Evolutionary conservation across 1,140 invertebrate genomes (phyloP).

Genomic region (Heliconius nattereri): DNA sequence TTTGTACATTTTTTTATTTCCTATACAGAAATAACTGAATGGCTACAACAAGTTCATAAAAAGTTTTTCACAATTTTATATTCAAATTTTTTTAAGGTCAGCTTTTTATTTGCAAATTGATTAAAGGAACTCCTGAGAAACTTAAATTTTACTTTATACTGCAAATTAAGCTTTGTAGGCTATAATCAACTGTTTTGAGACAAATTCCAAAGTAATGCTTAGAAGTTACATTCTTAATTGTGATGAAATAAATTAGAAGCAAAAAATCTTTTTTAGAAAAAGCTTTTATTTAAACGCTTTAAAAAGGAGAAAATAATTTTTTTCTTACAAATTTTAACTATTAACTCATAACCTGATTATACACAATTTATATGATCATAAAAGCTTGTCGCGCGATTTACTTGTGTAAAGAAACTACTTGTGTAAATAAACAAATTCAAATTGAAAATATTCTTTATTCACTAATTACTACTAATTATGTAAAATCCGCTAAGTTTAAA

Average conservation of each 20-base stretch:
- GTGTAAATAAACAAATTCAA: no score
- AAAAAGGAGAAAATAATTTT: no score
- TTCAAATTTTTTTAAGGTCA: not conserved
- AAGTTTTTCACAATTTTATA: not conserved
- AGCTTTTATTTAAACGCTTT: no score
- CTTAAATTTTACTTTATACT: not conserved
- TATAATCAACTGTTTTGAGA: conserved; percentile 17
- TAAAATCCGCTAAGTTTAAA: no score
- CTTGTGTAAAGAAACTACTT: no score
- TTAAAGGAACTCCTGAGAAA: not conserved
- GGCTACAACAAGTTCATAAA: not conserved
- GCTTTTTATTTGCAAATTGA: not conserved
- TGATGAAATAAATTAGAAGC: not conserved
- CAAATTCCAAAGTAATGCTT: not conserved
- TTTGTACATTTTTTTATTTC: no score
- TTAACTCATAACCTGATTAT: no score
- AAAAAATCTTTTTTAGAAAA: not conserved
- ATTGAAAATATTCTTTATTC: no score
- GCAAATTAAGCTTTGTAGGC: conserved; percentile 5
- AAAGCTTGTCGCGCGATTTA: no score
- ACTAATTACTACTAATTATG: no score
- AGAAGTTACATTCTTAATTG: not conserved
- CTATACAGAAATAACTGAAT: not conserved
- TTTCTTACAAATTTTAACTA: no score
- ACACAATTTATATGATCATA: no score